A percentile compares a stretch with the other conserved stretches of the same genome.
phyloP scores from a whole-genome alignment of 2,888 invertebrate species.

The Parnassius smintheus region DNA sequence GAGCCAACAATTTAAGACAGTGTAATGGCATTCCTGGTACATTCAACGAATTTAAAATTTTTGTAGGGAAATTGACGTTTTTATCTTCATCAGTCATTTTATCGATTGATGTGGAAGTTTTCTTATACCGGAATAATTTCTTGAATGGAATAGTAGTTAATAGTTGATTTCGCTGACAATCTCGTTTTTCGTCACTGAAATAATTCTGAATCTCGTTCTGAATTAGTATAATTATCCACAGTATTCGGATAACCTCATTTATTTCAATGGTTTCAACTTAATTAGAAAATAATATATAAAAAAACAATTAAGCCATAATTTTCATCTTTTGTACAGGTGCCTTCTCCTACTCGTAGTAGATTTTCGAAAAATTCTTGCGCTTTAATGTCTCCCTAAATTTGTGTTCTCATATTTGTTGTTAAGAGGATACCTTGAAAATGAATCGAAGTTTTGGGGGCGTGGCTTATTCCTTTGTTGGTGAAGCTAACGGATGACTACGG shows the following conservation, averaged over 20 bases:
- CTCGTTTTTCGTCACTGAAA: not conserved
- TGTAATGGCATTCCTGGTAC: not conserved
- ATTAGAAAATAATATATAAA: too few species aligned
- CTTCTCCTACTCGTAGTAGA: too few species aligned
- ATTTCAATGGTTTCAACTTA: not conserved
- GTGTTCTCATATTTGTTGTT: too few species aligned
- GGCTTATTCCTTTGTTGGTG: too few species aligned
- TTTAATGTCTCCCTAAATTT: too few species aligned
- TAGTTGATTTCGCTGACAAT: not conserved
- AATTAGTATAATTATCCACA: not conserved
- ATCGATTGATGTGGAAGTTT: not conserved
- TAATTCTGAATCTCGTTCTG: not conserved
- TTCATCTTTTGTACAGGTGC: too few species aligned
- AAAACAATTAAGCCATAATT: too few species aligned
- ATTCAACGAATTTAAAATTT: not conserved
- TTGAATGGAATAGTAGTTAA: not conserved
- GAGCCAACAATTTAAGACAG: not conserved
- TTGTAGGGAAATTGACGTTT: not conserved
- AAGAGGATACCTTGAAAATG: too few species aligned
- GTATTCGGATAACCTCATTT: not conserved
- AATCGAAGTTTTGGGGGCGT: too few species aligned
- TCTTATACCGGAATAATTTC: not conserved
- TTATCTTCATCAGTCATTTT: not conserved
- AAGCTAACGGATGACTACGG: too few species aligned
- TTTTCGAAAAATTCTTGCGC: too few species aligned